Conservation (phyloP, 2,797 vertebrate species). For the Alfaro cultratus region DNA sequence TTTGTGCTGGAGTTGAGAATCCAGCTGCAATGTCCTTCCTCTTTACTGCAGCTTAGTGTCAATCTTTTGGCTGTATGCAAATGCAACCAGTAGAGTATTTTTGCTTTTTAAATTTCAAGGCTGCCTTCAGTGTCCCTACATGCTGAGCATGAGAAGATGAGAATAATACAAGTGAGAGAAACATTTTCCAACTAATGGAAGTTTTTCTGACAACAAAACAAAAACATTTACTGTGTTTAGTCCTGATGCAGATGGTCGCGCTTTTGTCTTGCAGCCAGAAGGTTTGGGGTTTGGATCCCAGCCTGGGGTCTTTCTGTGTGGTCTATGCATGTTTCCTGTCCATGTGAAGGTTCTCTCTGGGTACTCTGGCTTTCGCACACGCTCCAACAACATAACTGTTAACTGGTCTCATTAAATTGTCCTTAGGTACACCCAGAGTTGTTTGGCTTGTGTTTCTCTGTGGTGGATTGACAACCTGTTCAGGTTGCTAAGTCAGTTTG, state of each 20-base stretch:
- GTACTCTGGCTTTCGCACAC: too few relatives aligned
- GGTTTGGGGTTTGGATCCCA: background rate
- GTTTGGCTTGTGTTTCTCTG: too few relatives aligned
- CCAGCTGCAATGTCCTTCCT: background rate
- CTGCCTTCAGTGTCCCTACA: background rate
- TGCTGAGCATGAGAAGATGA: background rate
- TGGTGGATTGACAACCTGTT: background rate
- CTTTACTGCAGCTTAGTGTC: background rate
- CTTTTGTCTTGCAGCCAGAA: background rate
- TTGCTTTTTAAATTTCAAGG: background rate
- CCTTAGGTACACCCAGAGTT: background rate
- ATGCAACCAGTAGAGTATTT: background rate
- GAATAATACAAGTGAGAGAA: background rate
- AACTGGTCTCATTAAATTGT: background rate
- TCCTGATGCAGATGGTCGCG: background rate
- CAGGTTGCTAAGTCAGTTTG: background rate
- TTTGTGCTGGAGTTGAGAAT: background rate
- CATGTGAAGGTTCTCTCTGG: background rate
- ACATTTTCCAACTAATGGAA: background rate
- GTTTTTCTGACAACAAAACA: background rate
- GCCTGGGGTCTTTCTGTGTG: background rate
- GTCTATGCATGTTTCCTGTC: background rate
- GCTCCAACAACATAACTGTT: too few relatives aligned
- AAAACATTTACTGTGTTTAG: background rate
- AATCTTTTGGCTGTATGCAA: background rate